Evolutionary conservation across 1,140 invertebrate genomes (phyloP), one percentile per base, ranked within the genome.

Genomic region (Palaemon carinicauda): DNA sequence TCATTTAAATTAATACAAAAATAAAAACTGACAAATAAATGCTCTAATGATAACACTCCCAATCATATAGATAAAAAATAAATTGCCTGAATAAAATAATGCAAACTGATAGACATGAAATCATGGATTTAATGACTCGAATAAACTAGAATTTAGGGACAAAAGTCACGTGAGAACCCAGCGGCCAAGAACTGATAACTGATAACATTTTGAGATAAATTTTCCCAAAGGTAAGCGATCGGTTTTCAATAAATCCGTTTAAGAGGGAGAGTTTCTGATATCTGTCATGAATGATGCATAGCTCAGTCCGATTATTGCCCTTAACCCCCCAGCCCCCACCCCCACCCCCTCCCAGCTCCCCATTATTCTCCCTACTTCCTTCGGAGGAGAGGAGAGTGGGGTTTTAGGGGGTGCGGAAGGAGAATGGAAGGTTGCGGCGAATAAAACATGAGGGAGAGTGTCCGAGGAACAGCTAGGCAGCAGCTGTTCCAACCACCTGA

Each of bases 171-270:
- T 41, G 41, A 12, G 41, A 41, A 41, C 41, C 41, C 41, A 41
- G 41, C 12, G 41, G 41, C 41, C 41, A 41, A 41, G 41, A 41
- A 41, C 41, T 12, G 7, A 41, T 41, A 9, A 41, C 41, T 41
- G 41, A 41, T 41, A 41, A 41, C 41, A 41, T 41, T 41, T 41
- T 41, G 41, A 9, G 41, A 41, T 41, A 41, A 12, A 41, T 41
- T 41, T 41, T 41, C 41, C 41, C 41, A 41, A 41, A 41, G 41
- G 41, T 41, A 41, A 41, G 17, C 60, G 21, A 82, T 83, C 60
- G 71, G 71, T 83, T 83, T 83, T 83, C 71, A 83, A 83, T 83
- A 83, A 75, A 83, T 83, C 52, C 71, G 81, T 75, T 71, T 74
- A 74, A 71, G n/a, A 27, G 56, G 53, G 71, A 75, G 29, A 21